These are phyloP conservation scores for Netelia inedita DNA, from an alignment of 2,888 invertebrate species.

Conservation along the genomic window DNA sequence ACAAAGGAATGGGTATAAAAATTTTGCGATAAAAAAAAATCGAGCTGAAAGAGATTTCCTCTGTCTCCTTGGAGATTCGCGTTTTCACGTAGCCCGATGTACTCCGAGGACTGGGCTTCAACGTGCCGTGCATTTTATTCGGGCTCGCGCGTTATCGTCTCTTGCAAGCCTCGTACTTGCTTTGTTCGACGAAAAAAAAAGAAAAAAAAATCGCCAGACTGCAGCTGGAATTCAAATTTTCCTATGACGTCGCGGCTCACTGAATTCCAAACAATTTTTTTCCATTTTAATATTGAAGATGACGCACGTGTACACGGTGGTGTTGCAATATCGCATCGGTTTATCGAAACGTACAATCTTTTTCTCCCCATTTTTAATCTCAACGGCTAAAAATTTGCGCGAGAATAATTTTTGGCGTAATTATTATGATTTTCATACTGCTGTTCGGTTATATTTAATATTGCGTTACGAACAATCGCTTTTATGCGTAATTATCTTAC, in stretches of 20 bases:
- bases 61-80: constrained; percentile 13
- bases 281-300: neutral
- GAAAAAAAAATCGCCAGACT: neutral
- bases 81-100: constrained; percentile 20
- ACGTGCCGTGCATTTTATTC: constrained; percentile 14
- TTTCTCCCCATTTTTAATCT: too few species aligned
- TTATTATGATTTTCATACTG: too few species aligned
- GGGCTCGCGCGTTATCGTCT: constrained; percentile 18
- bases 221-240: neutral
- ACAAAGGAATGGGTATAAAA: constrained; percentile 8
- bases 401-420: too few species aligned
- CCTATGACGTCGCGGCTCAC: too few species aligned
- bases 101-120: neutral
- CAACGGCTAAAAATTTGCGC: too few species aligned
- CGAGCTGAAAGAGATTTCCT: neutral
- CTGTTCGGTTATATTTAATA: too few species aligned
- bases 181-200: constrained; percentile 10
- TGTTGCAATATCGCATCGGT: too few species aligned
- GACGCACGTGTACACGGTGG: too few species aligned
- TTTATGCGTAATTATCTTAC: constrained; percentile 4
- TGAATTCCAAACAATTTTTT: constrained; percentile 5
- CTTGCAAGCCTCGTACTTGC: neutral
- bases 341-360: too few species aligned
- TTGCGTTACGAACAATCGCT: neutral
- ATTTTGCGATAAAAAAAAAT: neutral